These are phyloP conservation scores for Armadillidium nasatum DNA, from an alignment of 1,140 invertebrate species.

Conservation along the genomic window DNA sequence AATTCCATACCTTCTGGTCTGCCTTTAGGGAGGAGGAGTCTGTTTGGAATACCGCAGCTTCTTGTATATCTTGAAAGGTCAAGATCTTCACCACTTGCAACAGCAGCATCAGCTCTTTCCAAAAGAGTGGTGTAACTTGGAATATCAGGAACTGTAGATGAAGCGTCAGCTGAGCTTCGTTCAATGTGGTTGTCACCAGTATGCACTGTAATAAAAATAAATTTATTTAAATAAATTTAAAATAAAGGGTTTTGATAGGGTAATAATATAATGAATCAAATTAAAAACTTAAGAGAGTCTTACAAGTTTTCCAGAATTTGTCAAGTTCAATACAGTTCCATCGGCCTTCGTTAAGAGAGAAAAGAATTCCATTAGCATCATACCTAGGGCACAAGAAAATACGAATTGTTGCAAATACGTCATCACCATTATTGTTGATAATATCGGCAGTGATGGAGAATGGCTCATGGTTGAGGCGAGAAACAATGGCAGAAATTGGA, in stretches of 20 bases:
- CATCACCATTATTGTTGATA: conserved; percentile 1
- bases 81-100: background rate
- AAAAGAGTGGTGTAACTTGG: conserved; percentile 19
- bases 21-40: conserved; percentile 64
- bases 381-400: conserved; percentile 24
- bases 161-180: conserved; percentile 21
- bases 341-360: conserved; percentile 57
- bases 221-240: background rate
- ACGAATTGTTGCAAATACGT: conserved; percentile 10
- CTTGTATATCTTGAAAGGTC: conserved; percentile 32
- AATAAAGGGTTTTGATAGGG: background rate
- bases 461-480: conserved; percentile 20
- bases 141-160: conserved; percentile 26
- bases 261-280: background rate
- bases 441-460: background rate
- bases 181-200: conserved; percentile 21
- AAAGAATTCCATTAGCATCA: conserved; percentile 33
- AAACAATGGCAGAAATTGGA: background rate
- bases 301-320: conserved; percentile 52
- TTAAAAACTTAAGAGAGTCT: conserved; percentile 52
- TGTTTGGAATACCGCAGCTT: conserved; percentile 58
- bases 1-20: conserved; percentile 59
- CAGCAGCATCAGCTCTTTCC: background rate
- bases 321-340: conserved; percentile 63
- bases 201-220: conserved; percentile 8